Evolutionary conservation across 2,797 vertebrate genomes (phyloP).

Genomic region (Acanthopagrus latus): DNA sequence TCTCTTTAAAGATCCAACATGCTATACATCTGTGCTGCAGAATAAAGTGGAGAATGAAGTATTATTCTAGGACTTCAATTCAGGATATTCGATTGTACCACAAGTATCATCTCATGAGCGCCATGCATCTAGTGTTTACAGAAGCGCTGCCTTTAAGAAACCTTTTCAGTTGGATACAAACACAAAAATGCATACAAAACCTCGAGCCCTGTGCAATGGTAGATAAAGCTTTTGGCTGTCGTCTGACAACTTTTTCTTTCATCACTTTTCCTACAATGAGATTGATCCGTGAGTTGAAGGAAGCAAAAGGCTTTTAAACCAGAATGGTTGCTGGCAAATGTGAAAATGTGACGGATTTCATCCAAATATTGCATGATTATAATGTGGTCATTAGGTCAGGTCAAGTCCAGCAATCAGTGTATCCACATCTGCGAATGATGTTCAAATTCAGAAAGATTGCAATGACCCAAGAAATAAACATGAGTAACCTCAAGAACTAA

Average conservation of each 20-base stretch:
- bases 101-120: background rate
- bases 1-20: background rate
- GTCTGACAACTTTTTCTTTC: background rate
- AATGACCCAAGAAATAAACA: background rate
- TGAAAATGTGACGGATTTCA: background rate
- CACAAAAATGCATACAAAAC: slow-evolving; percentile 1
- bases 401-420: background rate
- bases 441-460: background rate
- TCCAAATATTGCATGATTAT: background rate
- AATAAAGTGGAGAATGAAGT: background rate
- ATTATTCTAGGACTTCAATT: background rate
- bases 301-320: background rate
- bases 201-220: background rate
- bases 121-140: background rate
- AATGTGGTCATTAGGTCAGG: background rate
- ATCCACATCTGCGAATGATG: background rate
- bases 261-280: background rate
- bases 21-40: background rate
- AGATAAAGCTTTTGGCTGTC: background rate
- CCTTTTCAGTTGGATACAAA: background rate
- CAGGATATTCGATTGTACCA: background rate
- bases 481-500: background rate
- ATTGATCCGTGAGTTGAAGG: background rate
- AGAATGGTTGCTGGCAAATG: background rate
- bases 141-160: background rate